phyloP scores from a whole-genome alignment of 2,113 vertebrate species.

The Eptatretus burgeri region DNA sequence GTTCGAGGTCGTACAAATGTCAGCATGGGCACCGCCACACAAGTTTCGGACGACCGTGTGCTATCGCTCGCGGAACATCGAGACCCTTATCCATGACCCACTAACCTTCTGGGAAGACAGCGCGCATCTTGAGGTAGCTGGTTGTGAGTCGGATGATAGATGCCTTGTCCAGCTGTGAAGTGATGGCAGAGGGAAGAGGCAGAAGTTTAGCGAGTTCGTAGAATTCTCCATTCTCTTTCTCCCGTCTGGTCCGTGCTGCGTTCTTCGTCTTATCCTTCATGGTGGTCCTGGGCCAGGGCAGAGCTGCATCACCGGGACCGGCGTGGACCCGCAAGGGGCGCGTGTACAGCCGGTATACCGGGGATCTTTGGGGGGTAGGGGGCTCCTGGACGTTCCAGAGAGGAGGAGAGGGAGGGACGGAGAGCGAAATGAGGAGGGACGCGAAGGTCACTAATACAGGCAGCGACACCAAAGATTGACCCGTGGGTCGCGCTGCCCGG shows the following conservation, averaged over 20 bases:
- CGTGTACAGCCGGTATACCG: no score
- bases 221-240: slow-evolving; percentile 96
- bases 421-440: no score
- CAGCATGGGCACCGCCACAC: no score
- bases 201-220: slow-evolving; percentile 90
- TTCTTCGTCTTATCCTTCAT: slow-evolving; percentile 99
- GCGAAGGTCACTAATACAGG: no score
- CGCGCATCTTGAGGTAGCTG: slow-evolving; percentile 90
- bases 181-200: slow-evolving; percentile 87
- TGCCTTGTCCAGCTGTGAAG: slow-evolving; percentile 90
- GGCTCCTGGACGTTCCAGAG: no score
- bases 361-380: no score
- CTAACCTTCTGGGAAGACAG: slow-evolving; percentile 85
- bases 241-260: slow-evolving; percentile 78
- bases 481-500: no score
- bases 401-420: no score
- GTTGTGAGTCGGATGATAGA: slow-evolving; percentile 93
- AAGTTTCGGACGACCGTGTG: not conserved
- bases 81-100: slow-evolving; percentile 9
- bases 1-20: not conserved
- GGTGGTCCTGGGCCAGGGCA: slow-evolving; percentile 11
- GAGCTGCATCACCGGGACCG: no score
- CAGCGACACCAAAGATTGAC: no score
- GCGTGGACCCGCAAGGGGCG: no score
- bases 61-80: not conserved